These are phyloP conservation scores for Barbus barbus DNA, from an alignment of 2,113 vertebrate species.

Conservation along the genomic window DNA sequence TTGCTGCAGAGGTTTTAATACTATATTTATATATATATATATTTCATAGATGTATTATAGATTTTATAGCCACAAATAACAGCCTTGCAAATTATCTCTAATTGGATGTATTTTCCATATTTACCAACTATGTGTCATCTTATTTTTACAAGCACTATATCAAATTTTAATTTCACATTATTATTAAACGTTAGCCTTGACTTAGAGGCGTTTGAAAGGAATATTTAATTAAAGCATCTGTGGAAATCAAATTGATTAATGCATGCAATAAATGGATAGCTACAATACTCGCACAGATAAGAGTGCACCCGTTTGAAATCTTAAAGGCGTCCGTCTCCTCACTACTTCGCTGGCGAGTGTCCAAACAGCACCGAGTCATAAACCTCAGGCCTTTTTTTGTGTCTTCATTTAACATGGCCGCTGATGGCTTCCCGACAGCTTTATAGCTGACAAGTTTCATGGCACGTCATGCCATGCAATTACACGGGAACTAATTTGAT, in stretches of 20 bases:
- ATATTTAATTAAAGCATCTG: conserved; percentile 51
- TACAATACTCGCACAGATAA: conserved; percentile 50
- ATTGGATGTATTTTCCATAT: no score
- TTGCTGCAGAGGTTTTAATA: no score
- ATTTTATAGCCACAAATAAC: no score
- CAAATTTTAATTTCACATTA: no score
- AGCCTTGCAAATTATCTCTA: no score
- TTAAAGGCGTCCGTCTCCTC: conserved; percentile 58
- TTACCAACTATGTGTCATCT: no score
- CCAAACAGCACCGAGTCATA: conserved; percentile 80
- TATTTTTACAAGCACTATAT: no score
- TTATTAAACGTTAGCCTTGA: neutral
- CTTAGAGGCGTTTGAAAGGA: conserved; percentile 26
- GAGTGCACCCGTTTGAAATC: conserved; percentile 24
- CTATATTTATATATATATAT: no score
- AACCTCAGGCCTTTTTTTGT: conserved; percentile 76
- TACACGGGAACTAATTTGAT: conserved; percentile 92
- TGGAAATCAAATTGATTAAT: conserved; percentile 39
- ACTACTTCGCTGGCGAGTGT: conserved; percentile 72
- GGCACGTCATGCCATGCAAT: conserved; percentile 88
- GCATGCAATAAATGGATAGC: conserved; percentile 27
- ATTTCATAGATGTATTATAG: no score
- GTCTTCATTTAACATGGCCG: conserved; percentile 88
- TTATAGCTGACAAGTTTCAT: conserved; percentile 86
- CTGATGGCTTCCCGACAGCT: conserved; percentile 91